Evolutionary conservation across 2,888 invertebrate species (phyloP), one percentile per base, ranked within the genome.

Genomic region (Cancer borealis): DNA sequence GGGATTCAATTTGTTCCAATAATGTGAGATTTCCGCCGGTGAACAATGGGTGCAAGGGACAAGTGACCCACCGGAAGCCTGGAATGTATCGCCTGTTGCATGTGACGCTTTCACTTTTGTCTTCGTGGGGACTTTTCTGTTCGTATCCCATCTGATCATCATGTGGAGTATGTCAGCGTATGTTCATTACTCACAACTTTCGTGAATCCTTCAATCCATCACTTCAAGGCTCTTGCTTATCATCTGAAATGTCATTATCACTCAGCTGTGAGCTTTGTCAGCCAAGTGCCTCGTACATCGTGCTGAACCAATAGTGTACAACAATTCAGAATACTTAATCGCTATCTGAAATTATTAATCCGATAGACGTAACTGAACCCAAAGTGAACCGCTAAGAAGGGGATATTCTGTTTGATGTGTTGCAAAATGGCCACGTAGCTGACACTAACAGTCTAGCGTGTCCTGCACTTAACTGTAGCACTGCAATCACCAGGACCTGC

Each of bases 1-100:
- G 39, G 84, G 84, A 84, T 84, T 84, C 84, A 84, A 84, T 84
- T 84, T 84, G 84, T 84, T 30, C 39, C 84, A 30, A 39, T 39
- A 39, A 84, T 84, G 84, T 39, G 39, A 84, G 30, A 39, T 84
- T 84, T 84, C 84, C 84, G 84, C 84, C 73, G n/a, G n/a, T 73
- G 73, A 26, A 73, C 73, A 73, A 0, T 73, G 73, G 73, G 1
- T 10, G 73, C n/a, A 10, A 26, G 73, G 73, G 73, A 73, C 26
- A n/a, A 73, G n/a, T 3, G n/a, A 26, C 10, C 26, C 4, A 26
- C 73, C 73, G 73, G 73, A 73, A 73, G 73, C 26, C n/a, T 73
- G 26, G 73, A 73, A 26, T 73, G 73, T 73, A 26, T 73, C 73
- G 73, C 26, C 73, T 73, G 26, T 73, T 26, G 26, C 73, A 66